A percentile compares a stretch with the other conserved stretches of the same genome.
phyloP scores from a whole-genome alignment of 2,797 vertebrate species.

The Propithecus deckenii region DNA sequence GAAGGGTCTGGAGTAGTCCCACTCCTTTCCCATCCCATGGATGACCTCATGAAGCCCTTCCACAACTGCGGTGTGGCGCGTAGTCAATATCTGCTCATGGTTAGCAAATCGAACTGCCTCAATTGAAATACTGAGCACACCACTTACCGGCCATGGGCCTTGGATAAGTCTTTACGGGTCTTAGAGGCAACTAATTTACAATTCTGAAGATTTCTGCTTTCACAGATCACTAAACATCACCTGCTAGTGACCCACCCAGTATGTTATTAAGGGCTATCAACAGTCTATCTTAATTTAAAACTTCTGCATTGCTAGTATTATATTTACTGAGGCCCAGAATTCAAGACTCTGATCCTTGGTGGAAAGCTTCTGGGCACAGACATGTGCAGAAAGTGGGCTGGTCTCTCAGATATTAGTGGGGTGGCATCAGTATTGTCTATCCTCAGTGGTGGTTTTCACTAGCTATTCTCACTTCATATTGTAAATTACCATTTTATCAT shows the following conservation, averaged over 20 bases:
- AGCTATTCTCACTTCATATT: background rate
- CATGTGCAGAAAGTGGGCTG: background rate
- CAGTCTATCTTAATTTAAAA: background rate
- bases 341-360: background rate
- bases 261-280: background rate
- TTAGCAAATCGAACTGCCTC: background rate
- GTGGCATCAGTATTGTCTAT: background rate
- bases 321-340: background rate
- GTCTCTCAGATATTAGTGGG: background rate
- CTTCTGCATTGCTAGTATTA: background rate
- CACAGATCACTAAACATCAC: background rate
- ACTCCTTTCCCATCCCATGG: background rate
- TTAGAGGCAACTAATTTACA: background rate
- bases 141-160: background rate
- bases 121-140: background rate
- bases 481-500: background rate
- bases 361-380: background rate
- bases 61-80: background rate
- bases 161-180: background rate
- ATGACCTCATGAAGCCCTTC: background rate
- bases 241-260: background rate
- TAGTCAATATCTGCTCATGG: background rate
- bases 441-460: background rate
- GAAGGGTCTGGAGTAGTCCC: background rate
- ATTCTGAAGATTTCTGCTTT: conserved; percentile 30